Evolutionary conservation across 2,888 invertebrate species (phyloP).

Genomic region (Ellobium chinense): DNA sequence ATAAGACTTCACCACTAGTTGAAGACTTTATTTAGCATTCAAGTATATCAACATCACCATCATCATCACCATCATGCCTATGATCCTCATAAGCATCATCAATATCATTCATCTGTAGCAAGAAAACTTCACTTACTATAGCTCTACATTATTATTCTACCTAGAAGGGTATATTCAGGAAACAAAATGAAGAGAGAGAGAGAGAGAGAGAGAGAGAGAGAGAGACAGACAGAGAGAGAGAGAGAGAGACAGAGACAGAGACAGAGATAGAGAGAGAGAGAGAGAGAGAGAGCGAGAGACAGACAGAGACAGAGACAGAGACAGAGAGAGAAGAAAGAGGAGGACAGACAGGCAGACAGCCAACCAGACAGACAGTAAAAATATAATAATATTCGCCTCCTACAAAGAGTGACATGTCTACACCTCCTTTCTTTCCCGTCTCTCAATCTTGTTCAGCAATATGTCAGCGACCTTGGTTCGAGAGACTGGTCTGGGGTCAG

Average conservation of each 20-base stretch:
- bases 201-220: not conserved
- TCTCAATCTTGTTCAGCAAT: slow-evolving; percentile 21
- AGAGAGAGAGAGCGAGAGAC: too few species aligned
- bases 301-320: too few species aligned
- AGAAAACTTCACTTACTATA: too few species aligned
- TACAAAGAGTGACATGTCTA: not conserved
- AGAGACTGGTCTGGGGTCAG: slow-evolving; percentile 17
- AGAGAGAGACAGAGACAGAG: not conserved
- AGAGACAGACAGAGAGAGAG: not conserved
- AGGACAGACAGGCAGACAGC: slow-evolving; percentile 23
- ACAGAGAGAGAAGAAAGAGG: slow-evolving; percentile 22
- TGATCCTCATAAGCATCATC: too few species aligned
- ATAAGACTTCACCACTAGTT: too few species aligned
- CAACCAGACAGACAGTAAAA: not conserved
- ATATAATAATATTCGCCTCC: not conserved
- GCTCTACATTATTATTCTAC: too few species aligned
- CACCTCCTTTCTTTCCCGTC: not conserved
- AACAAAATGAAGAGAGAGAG: too few species aligned
- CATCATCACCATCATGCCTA: too few species aligned
- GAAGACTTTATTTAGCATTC: too few species aligned
- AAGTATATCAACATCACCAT: too few species aligned
- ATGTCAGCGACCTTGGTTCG: slow-evolving; percentile 39
- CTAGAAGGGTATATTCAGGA: too few species aligned
- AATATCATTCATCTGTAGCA: too few species aligned
- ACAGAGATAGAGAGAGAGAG: not conserved